Conservation (phyloP, 2,888 invertebrate species). For the Chloromyia formosa region DNA sequence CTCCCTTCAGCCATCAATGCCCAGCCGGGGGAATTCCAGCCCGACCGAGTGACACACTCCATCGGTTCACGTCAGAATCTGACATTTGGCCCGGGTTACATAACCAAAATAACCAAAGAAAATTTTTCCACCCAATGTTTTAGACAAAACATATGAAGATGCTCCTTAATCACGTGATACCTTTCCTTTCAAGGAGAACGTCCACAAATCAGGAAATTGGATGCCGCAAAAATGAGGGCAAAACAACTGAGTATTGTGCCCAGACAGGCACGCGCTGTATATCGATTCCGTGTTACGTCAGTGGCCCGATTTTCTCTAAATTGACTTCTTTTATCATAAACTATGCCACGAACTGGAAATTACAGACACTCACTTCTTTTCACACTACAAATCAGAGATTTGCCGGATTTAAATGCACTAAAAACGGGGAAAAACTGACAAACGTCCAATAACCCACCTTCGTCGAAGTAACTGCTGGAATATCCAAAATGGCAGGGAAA, state of each 20-base stretch:
- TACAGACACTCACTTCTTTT: neutral
- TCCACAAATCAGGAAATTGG: neutral
- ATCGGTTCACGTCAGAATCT: neutral
- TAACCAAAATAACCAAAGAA: constrained; percentile 27
- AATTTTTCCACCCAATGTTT: neutral
- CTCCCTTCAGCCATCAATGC: too few relatives aligned
- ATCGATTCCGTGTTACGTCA: constrained; percentile 31
- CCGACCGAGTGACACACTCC: neutral
- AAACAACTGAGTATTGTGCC: constrained; percentile 23
- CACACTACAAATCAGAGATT: constrained; percentile 1
- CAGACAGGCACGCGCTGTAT: constrained; percentile 7
- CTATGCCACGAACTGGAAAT: neutral
- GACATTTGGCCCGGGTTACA: constrained; percentile 28
- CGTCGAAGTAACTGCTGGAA: constrained; percentile 42
- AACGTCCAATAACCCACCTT: constrained; percentile 26
- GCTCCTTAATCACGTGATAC: neutral
- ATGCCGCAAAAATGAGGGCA: neutral
- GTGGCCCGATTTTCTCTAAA: neutral
- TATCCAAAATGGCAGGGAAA: constrained; percentile 34
- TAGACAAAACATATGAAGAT: too few relatives aligned
- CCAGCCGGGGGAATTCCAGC: too few relatives aligned
- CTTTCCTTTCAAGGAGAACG: neutral
- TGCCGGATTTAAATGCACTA: neutral
- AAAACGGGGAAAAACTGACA: neutral
- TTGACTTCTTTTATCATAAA: neutral